These are phyloP conservation scores for Orcinus orca DNA, from an alignment of 2,113 vertebrate species.

Conservation along the genomic window DNA sequence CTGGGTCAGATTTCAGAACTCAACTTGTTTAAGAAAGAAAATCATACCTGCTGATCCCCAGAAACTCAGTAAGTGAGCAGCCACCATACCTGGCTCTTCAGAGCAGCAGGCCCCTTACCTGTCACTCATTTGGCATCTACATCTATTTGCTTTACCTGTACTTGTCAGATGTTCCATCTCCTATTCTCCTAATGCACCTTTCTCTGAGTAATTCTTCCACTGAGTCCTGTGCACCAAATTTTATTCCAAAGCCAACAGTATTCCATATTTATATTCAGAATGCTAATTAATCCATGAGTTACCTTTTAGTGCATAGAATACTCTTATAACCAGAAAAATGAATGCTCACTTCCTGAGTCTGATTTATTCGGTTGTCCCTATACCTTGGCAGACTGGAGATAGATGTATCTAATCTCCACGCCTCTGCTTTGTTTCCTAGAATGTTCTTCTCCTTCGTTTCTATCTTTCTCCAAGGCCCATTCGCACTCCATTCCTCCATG, in stretches of 20 bases:
- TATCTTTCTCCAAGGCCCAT: background rate
- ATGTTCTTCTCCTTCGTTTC: background rate
- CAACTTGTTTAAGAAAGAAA: background rate
- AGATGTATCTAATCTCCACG: background rate
- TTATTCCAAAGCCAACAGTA: background rate
- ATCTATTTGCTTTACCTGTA: background rate
- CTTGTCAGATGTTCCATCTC: background rate
- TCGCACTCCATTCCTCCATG: background rate
- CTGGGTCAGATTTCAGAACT: background rate
- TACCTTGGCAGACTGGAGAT: background rate
- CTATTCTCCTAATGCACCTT: background rate
- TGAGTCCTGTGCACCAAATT: background rate
- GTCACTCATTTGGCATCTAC: background rate
- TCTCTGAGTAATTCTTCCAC: background rate
- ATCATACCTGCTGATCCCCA: background rate
- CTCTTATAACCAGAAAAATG: background rate
- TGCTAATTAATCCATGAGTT: conserved; percentile 15
- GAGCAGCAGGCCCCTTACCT: background rate
- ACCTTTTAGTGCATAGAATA: background rate
- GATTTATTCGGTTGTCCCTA: background rate
- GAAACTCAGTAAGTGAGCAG: background rate
- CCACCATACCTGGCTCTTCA: background rate
- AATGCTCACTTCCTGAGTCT: background rate
- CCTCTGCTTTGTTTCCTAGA: background rate
- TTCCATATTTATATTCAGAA: background rate